phyloP scores from a whole-genome alignment of 2,113 vertebrate species.

The Zosterops pallidus region DNA sequence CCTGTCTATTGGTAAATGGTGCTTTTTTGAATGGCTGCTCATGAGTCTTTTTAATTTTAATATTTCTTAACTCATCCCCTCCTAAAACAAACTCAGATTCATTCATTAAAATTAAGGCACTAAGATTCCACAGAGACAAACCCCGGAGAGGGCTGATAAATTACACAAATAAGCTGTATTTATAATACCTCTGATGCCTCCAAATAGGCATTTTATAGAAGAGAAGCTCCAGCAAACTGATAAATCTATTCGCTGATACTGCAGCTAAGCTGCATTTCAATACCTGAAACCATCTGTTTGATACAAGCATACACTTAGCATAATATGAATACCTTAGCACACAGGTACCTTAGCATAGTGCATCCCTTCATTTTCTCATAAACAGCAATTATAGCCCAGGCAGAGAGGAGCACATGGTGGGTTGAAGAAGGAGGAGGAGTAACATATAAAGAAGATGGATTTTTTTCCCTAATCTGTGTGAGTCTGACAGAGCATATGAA shows the following conservation, averaged over 20 bases:
- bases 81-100: constrained; percentile 62
- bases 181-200: constrained; percentile 57
- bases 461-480: constrained; percentile 1
- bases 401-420: not conserved
- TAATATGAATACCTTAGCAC: constrained; percentile 9
- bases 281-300: constrained; percentile 53
- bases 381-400: not conserved
- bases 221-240: constrained; percentile 40
- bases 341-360: not conserved
- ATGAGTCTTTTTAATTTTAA: constrained; percentile 27
- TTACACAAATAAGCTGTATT: constrained; percentile 67
- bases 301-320: constrained; percentile 7
- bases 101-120: constrained; percentile 67
- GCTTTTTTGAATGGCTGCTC: not conserved
- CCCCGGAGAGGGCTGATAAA: constrained; percentile 31
- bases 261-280: constrained; percentile 33
- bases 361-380: constrained; percentile 24
- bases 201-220: constrained; percentile 53
- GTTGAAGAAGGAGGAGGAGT: not conserved
- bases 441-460: constrained; percentile 13
- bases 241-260: constrained; percentile 38
- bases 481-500: not conserved
- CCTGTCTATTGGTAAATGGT: not conserved
- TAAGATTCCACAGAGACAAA: constrained; percentile 54
- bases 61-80: constrained; percentile 53